Conservation (phyloP, 1,140 invertebrate species). For the Drosophila takahashii region DNA sequence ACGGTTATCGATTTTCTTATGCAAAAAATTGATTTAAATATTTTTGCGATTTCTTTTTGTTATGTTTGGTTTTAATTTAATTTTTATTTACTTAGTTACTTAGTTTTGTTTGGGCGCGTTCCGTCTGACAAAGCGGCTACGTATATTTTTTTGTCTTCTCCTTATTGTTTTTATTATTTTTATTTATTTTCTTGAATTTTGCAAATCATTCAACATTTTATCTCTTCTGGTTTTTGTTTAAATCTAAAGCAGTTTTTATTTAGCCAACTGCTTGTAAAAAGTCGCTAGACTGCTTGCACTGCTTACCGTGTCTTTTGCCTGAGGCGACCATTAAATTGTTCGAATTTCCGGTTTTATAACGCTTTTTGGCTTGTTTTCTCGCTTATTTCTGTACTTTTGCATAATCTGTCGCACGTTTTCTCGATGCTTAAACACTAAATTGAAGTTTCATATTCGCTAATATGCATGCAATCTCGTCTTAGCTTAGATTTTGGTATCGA, state of each 20-base stretch:
- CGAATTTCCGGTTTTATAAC: constrained; percentile 1
- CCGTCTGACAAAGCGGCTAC: constrained; percentile 73
- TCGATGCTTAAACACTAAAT: constrained; percentile 33
- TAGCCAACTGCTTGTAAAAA: constrained; percentile 38
- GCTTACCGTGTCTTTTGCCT: constrained; percentile 46
- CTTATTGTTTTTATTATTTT: not conserved
- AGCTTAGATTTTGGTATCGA: constrained; percentile 47
- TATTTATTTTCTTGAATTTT: constrained; percentile 13
- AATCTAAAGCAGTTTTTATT: constrained; percentile 10
- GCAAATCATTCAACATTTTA: constrained; percentile 24
- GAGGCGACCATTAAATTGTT: constrained; percentile 8
- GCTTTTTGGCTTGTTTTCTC: constrained; percentile 28
- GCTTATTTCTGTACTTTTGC: constrained; percentile 7
- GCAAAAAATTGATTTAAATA: constrained; percentile 50
- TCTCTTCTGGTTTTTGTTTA: constrained; percentile 7
- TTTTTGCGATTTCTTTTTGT: constrained; percentile 20
- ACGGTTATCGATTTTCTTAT: constrained; percentile 37
- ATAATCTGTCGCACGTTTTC: constrained; percentile 24
- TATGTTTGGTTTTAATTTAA: constrained; percentile 3
- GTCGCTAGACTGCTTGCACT: constrained; percentile 20
- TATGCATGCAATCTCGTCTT: constrained; percentile 40
- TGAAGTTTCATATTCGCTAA: constrained; percentile 47
- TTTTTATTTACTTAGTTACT: constrained; percentile 36
- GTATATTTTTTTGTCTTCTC: constrained; percentile 44
- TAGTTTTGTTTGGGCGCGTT: constrained; percentile 70